These are phyloP conservation scores for Falco naumanni DNA, from an alignment of 2,797 vertebrate genomes.

Conservation along the genomic window DNA sequence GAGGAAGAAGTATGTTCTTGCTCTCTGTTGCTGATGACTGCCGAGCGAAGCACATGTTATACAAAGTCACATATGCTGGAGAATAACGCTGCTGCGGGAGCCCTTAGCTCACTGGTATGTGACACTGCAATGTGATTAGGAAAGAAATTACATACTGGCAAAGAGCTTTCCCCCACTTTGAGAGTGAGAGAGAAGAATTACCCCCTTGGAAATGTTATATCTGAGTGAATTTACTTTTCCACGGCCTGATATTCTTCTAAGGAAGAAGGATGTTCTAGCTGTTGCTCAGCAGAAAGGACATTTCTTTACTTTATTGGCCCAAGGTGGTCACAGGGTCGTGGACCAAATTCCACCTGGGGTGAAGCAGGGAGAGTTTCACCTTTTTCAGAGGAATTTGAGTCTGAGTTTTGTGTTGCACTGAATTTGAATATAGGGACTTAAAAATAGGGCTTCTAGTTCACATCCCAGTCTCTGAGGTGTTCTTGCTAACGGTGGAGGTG, in stretches of 20 bases:
- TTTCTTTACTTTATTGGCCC: neutral
- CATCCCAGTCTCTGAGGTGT: constrained; percentile 67
- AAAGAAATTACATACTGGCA: constrained; percentile 68
- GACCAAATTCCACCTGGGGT: neutral
- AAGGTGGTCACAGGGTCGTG: neutral
- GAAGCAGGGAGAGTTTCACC: neutral
- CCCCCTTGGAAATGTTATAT: constrained; percentile 57
- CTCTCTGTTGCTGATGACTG: constrained; percentile 69
- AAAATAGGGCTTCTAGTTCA: constrained; percentile 71
- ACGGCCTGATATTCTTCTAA: constrained; percentile 39
- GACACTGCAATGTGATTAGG: constrained; percentile 73
- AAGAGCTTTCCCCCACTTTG: constrained; percentile 56
- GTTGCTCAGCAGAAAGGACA: neutral
- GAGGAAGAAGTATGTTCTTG: constrained; percentile 69
- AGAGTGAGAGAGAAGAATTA: constrained; percentile 57
- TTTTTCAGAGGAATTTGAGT: neutral
- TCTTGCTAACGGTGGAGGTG: constrained; percentile 65
- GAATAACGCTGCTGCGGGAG: constrained; percentile 62
- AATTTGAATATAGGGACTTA: constrained; percentile 61
- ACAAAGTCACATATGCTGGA: constrained; percentile 69
- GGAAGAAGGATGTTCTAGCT: constrained; percentile 40
- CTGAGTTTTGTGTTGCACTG: neutral
- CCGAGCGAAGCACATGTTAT: constrained; percentile 55
- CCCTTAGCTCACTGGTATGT: constrained; percentile 72
- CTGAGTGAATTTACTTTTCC: constrained; percentile 63